Evolutionary conservation across 2,113 vertebrate species (phyloP).

Genomic region (Chauna torquata): DNA sequence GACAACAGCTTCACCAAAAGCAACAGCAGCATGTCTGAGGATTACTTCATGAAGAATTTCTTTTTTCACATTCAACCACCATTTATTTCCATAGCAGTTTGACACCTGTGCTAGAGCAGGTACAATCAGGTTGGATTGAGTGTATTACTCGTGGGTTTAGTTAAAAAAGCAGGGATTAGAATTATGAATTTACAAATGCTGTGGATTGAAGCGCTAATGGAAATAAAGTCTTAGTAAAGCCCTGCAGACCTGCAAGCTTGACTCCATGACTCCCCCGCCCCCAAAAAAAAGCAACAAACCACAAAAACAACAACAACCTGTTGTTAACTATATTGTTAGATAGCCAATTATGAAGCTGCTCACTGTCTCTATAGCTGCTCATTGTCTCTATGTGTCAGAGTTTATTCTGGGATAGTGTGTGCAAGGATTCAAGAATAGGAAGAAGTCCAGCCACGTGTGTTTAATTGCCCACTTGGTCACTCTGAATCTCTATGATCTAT

Average conservation of each 20-base stretch:
- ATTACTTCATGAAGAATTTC: background rate
- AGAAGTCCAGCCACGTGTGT: background rate
- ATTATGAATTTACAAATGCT: background rate
- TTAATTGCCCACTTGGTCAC: background rate
- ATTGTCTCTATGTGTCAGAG: background rate
- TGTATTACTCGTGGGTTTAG: background rate
- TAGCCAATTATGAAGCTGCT: background rate
- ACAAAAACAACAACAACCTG: background rate
- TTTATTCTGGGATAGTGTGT: background rate
- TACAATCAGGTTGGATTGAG: background rate
- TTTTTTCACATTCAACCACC: background rate
- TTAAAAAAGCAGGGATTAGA: background rate
- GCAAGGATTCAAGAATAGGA: constrained; percentile 17
- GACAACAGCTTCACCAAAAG: constrained; percentile 39
- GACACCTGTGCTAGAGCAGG: background rate
- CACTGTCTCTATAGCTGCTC: background rate
- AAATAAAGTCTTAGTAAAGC: constrained; percentile 10
- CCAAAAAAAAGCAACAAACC: background rate
- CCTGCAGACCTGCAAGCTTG: background rate
- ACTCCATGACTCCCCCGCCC: background rate
- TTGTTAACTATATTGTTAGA: background rate
- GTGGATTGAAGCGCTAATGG: background rate
- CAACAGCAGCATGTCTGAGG: background rate
- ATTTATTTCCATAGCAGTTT: constrained; percentile 1
- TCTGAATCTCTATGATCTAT: background rate